phyloP scores from a whole-genome alignment of 2,888 invertebrate genomes.

The Gymnocheta viridis region DNA sequence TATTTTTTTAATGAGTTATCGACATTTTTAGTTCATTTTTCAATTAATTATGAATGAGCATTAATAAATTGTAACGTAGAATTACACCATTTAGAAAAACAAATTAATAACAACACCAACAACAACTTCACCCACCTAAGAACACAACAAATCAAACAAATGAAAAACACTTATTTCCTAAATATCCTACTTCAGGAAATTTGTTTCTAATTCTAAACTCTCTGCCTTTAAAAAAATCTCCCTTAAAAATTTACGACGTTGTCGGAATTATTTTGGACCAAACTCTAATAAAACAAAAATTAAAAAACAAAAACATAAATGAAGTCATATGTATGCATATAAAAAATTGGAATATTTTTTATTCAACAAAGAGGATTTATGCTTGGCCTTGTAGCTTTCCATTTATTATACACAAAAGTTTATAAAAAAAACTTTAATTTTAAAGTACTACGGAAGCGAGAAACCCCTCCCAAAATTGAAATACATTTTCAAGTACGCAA shows the following conservation, averaged over 20 bases:
- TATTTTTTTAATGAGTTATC: constrained; percentile 41
- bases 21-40: constrained; percentile 49
- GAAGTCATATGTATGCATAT: neutral
- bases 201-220: constrained; percentile 40
- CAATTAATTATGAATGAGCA: constrained; percentile 46
- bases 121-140: constrained; percentile 64
- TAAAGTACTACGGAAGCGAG: neutral
- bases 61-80: constrained; percentile 57
- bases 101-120: constrained; percentile 10
- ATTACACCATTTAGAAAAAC: constrained; percentile 22
- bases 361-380: constrained; percentile 5
- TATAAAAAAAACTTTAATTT: neutral
- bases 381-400: constrained; percentile 1
- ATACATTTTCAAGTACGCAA: constrained; percentile 21
- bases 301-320: neutral
- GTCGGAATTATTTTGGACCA: constrained; percentile 43
- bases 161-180: constrained; percentile 16
- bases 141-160: constrained; percentile 46
- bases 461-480: neutral
- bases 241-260: constrained; percentile 30
- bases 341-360: constrained; percentile 42
- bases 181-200: constrained; percentile 6
- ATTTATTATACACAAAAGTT: constrained; percentile 4
- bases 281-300: constrained; percentile 9
- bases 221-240: constrained; percentile 56